Conservation (phyloP, 2,888 invertebrate species). For the Muschampia plurimacula region DNA sequence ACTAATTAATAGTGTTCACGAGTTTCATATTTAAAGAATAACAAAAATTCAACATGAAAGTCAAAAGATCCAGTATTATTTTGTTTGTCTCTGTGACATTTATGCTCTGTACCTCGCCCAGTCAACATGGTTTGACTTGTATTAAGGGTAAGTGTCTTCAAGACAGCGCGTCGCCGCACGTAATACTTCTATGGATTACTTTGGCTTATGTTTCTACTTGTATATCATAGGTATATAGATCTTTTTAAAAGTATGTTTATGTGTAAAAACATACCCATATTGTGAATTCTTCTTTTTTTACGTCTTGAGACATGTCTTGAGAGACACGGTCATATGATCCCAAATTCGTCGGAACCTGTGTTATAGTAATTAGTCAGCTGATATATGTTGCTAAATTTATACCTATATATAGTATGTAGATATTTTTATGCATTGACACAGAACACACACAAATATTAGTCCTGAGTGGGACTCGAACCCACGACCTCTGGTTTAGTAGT, state of each 20-base stretch:
- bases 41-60: neutral
- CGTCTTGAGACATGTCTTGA: no score
- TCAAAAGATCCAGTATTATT: neutral
- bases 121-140: constrained; percentile 57
- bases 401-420: no score
- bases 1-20: no score
- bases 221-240: constrained; percentile 42
- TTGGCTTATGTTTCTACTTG: constrained; percentile 48
- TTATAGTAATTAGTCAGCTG: no score
- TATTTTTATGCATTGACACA: no score
- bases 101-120: constrained; percentile 52
- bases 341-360: no score
- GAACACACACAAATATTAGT: constrained; percentile 22
- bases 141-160: constrained; percentile 61
- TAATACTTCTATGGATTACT: constrained; percentile 58
- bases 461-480: no score
- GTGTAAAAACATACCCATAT: neutral
- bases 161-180: constrained; percentile 55
- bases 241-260: constrained; percentile 45
- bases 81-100: constrained; percentile 38
- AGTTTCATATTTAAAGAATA: no score
- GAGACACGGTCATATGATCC: no score
- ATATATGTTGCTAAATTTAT: no score
- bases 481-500: no score
- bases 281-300: no score